phyloP scores from a whole-genome alignment of 1,140 invertebrate species.

The Belonocnema kinseyi region DNA sequence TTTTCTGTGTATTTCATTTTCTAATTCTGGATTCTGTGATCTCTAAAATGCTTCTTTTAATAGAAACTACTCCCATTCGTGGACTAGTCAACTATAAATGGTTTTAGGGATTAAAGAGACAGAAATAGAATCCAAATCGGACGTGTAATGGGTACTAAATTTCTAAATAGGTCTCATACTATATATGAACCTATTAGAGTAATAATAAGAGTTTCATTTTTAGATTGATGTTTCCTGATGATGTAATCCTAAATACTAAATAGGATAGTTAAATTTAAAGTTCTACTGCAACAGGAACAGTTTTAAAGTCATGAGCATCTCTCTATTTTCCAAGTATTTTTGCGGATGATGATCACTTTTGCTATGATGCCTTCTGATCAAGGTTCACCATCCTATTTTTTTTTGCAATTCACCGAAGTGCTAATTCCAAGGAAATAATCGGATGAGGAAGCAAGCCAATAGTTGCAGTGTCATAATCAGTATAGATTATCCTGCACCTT shows the following conservation, averaged over 20 bases:
- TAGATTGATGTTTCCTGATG: neutral
- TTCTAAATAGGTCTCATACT: neutral
- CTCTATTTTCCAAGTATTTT: neutral
- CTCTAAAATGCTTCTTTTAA: neutral
- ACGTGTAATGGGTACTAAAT: conserved; percentile 17
- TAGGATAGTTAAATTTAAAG: neutral
- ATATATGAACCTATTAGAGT: conserved; percentile 18
- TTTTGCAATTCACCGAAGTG: neutral
- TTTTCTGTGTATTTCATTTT: neutral
- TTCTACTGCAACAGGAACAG: neutral
- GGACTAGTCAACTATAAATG: neutral
- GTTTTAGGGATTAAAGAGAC: neutral
- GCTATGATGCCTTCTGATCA: no score
- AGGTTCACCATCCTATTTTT: neutral
- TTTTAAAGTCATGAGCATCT: neutral
- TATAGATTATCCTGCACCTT: neutral
- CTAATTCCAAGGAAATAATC: neutral
- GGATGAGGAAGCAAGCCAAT: neutral
- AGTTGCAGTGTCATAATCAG: neutral
- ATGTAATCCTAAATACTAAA: neutral
- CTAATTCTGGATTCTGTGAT: neutral
- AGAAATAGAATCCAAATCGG: neutral
- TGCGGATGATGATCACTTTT: neutral
- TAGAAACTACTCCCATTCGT: neutral
- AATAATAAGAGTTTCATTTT: conserved; percentile 1